Conservation (phyloP, 2,113 vertebrate genomes). For the Bucco capensis region DNA sequence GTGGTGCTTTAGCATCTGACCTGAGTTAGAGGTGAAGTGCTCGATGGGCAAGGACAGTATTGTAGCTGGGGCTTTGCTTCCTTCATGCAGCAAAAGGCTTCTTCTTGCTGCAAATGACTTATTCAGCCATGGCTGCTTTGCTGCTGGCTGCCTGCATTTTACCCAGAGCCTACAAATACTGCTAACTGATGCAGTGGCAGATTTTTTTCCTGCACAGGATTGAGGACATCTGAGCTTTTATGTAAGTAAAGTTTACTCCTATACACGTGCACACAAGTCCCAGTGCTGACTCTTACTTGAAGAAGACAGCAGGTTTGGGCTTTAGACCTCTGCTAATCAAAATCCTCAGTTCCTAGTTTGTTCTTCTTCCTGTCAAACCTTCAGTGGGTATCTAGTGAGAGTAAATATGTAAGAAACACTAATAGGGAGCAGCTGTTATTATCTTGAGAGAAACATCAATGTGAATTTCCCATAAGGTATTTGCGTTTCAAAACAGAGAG, state of each 20-base stretch:
- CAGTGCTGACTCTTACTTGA: neutral
- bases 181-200: neutral
- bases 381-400: neutral
- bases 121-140: neutral
- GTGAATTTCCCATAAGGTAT: neutral
- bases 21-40: neutral
- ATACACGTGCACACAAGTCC: neutral
- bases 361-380: conserved; percentile 4
- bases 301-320: neutral
- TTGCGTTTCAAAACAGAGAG: neutral
- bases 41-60: neutral
- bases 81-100: neutral
- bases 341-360: neutral
- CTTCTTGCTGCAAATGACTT: neutral
- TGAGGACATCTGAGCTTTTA: conserved; percentile 14
- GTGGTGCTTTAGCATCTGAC: neutral
- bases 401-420: neutral
- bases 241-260: neutral
- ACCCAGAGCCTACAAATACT: neutral
- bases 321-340: neutral
- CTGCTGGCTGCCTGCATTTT: neutral
- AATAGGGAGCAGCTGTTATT: conserved; percentile 1
- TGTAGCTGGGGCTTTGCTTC: neutral
- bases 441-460: neutral
- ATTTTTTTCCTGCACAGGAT: neutral